Percentiles rank a stretch among this genome's conserved stretches.
Evolutionary conservation across 2,797 vertebrate genomes (phyloP).

Genomic region (Sternotherus odoratus): DNA sequence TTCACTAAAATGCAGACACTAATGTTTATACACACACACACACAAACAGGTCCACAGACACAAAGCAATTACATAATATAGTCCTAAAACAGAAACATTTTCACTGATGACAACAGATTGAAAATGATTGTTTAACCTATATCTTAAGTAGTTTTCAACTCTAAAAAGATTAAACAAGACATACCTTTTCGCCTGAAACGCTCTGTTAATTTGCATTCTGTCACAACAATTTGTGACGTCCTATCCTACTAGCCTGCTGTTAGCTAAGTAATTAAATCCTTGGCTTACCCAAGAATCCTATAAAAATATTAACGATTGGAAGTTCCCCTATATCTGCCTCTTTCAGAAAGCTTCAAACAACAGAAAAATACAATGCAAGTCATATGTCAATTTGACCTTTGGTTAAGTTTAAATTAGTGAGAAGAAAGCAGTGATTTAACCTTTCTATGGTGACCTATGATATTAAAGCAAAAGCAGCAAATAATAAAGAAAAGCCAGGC

Average conservation of each 20-base stretch:
- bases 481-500: neutral
- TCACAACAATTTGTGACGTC: neutral
- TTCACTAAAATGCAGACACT: rapidly evolving
- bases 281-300: neutral
- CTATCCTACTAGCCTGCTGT: neutral
- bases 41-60: neutral
- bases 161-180: neutral
- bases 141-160: slow-evolving; percentile 15
- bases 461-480: neutral
- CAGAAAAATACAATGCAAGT: neutral
- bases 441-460: rapidly evolving
- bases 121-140: neutral
- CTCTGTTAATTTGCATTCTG: neutral
- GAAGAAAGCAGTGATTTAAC: neutral
- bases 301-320: neutral
- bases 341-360: neutral
- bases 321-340: neutral
- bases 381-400: rapidly evolving
- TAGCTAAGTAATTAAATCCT: neutral
- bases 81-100: neutral
- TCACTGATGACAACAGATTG: neutral
- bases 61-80: neutral
- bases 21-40: rapidly evolving
- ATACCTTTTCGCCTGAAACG: neutral
- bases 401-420: neutral